Evolutionary conservation across 2,888 invertebrate species (phyloP), one percentile per base, ranked within the genome.

Genomic region (Nemoura dubitans): DNA sequence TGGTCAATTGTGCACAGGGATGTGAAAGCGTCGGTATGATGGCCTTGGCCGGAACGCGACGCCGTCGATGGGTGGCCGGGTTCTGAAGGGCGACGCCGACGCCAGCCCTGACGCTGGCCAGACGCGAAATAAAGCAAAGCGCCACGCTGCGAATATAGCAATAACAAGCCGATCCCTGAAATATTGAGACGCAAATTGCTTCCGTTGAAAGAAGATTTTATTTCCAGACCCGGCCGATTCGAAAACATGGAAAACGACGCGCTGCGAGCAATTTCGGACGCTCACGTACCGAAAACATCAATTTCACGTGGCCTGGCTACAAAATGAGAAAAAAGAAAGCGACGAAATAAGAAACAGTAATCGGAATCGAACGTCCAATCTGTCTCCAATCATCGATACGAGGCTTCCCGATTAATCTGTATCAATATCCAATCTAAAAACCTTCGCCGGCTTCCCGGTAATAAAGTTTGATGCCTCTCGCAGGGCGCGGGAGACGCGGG

Each of bases 401-500:
- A 59, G 59, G 59, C 59, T 59, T 59, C 59, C 59, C 59, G 59
- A 59, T 59, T 59, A 59, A 59, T 59, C 59, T 59, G 59, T 59
- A 59, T 59, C 59, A 59, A 59, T 59, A 59, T 59, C 59, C 59
- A 59, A 59, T 59, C 59, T 59, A 59, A 59, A 36, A 59, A 59
- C 59, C 59, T 59, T 59, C 59, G 59, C 59, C 59, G 59, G 59
- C 59, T 59, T 59, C 59, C 59, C 59, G 59, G 59, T 59, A 59
- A 59, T 59, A 59, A 59, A 59, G 59, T 59, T 59, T 59, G 59
- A 59, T 59, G 59, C 59, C 59, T 10, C 59, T 59, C 21, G 59
- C 59, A 59, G 59, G 59, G 14, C 2, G 59, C 10, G 21, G 59
- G 59, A 14, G 59, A 2, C 16, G 59, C 59, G 3, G 21, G 59